Conservation (phyloP, 1,140 invertebrate genomes). For the Drosophila lacteicornis region DNA sequence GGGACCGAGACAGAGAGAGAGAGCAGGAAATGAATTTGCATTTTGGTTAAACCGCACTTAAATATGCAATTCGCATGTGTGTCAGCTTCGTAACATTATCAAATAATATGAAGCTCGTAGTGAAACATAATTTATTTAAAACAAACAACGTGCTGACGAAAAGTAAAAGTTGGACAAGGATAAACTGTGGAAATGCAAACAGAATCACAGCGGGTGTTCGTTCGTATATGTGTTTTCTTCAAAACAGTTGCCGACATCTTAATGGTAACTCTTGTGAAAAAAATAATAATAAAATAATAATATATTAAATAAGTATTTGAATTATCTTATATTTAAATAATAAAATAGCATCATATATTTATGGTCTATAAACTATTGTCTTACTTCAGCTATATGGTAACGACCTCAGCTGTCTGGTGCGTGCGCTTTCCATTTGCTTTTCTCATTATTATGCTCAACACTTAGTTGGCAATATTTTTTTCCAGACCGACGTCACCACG, state of each 20-base stretch:
- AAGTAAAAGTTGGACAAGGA: slow-evolving; percentile 48
- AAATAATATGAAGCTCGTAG: slow-evolving; percentile 30
- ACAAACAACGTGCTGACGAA: slow-evolving; percentile 43
- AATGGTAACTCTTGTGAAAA: background rate
- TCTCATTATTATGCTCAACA: slow-evolving; percentile 79
- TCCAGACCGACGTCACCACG: slow-evolving; percentile 39
- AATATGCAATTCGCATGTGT: slow-evolving; percentile 30
- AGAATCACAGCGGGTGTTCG: slow-evolving; percentile 15
- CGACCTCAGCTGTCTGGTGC: background rate
- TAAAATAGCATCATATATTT: background rate
- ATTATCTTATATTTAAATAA: background rate
- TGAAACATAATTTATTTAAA: slow-evolving; percentile 70
- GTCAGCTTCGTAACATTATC: slow-evolving; percentile 30
- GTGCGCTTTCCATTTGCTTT: slow-evolving; percentile 35
- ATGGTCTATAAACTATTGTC: no score
- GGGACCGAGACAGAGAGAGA: slow-evolving; percentile 27
- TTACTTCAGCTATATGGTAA: background rate
- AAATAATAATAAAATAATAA: background rate
- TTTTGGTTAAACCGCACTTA: slow-evolving; percentile 48
- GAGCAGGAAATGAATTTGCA: slow-evolving; percentile 44
- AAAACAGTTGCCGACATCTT: background rate
- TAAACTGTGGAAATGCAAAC: slow-evolving; percentile 32
- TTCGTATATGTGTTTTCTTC: slow-evolving; percentile 8
- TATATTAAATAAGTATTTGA: no score
- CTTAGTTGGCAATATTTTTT: slow-evolving; percentile 70